Evolutionary conservation across 2,888 invertebrate genomes (phyloP), one percentile per base, ranked within the genome.

Genomic region (Elegia similella): DNA sequence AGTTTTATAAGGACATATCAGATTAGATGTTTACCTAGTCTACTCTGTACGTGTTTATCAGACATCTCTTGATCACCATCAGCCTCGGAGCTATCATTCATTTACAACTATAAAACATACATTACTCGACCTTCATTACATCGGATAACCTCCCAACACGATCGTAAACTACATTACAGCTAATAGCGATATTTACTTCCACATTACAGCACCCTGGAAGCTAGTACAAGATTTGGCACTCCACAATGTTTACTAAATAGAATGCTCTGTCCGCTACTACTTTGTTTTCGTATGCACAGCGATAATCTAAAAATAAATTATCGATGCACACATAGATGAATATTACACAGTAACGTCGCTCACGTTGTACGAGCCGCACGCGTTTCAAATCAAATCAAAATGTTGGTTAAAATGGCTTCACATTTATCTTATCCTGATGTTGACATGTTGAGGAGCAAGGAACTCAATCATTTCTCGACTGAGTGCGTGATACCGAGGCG

Each of bases 401-500:
- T 87, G 87, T 65, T 88, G 59, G 81, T 86, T 62, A 89, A 89
- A 75, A 74, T 86, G 10, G 68, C 82, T 44, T 83, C 83, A 60
- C 81, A 83, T 34, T 69, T 76, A 23, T 69, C 75, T 17, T 85
- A 82, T 55, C 81, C 82, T 7, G 86, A 88, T 68, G 83, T 86
- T 0, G 88, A 86, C 59, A 86, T 88, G 86, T 60, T 88, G 58
- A 74, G 84, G 66, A 73, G 75, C 58, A 88, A 85, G 48, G 88
- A 87, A 46, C 65, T 77, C n/a, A 85, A 82, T 55, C 70, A 67
- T 60, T 86, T 80, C 52, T 82, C 80, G 3, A 86, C 84, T 0
- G 88, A 89, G 62, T 89, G 86, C 63, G 83, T 88, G 13, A 65
- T 85, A 16, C 88, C 88, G 7, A 72, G 82, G 7, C 76, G 88